These are phyloP conservation scores for Bhutanitis thaidina DNA, from an alignment of 2,888 invertebrate species.

Conservation along the genomic window DNA sequence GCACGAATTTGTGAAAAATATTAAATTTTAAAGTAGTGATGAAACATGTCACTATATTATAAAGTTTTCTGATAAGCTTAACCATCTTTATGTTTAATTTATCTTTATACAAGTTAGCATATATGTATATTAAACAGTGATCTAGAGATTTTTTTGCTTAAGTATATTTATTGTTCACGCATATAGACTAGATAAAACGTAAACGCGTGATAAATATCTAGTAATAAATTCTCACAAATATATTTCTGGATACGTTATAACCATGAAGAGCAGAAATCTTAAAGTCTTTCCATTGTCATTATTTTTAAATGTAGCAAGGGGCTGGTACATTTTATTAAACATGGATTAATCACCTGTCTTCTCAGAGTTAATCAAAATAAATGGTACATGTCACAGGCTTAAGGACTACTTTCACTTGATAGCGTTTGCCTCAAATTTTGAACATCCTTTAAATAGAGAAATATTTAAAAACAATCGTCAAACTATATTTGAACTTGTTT, in stretches of 20 bases:
- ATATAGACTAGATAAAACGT: too few species aligned
- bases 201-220: too few species aligned
- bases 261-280: slow-evolving; percentile 43
- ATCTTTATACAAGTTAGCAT: too few species aligned
- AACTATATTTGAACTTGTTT: slow-evolving; percentile 18
- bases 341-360: slow-evolving; percentile 36
- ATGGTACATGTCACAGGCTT: slow-evolving; percentile 4
- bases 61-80: too few species aligned
- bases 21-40: too few species aligned
- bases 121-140: too few species aligned
- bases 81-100: too few species aligned
- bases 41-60: too few species aligned
- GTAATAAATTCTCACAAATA: too few species aligned
- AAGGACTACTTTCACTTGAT: slow-evolving; percentile 24
- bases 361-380: slow-evolving; percentile 11
- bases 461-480: slow-evolving; percentile 40
- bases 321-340: slow-evolving; percentile 50
- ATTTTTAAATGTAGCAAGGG: slow-evolving; percentile 59
- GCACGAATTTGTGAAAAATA: too few species aligned
- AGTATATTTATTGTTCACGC: too few species aligned
- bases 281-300: slow-evolving; percentile 53
- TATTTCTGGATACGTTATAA: background rate
- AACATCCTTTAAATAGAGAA: slow-evolving; percentile 51
- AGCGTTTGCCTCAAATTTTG: slow-evolving; percentile 34
- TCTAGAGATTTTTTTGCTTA: too few species aligned